Evolutionary conservation across 2,113 vertebrate genomes (phyloP), one percentile per base, ranked within the genome.

Genomic region (Hemiprocne comata): DNA sequence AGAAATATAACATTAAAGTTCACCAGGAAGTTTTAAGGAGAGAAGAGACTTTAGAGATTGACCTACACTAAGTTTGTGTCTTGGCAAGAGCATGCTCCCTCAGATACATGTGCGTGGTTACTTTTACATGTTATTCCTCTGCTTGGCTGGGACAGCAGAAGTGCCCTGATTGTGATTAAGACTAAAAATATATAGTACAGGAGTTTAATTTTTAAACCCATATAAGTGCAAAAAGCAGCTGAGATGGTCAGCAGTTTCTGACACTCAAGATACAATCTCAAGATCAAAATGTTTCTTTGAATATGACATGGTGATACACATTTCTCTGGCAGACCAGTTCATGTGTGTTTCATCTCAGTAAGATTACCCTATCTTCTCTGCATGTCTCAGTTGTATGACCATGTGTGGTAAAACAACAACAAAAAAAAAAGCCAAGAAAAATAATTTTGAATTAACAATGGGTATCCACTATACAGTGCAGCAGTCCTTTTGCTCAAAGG

Each of bases 391-490:
- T 13, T 85, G 9, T 36, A 29, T 48, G 21, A 8, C 3, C 13
- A 34, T 21, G 7, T 18, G 21, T 48, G 25, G 19, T 42, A 34
- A 55, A 42, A 42, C 40, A 9, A 40, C 2, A 36, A 51, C 8
- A 18, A 51, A 79, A 28, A 26, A 67, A 55, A 80, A 64, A 65
- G 12, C 7, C 21, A 51, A 79, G 33, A 26, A 67, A 55, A 80
- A 34, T 10, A 23, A n/a, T 53, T 75, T 51, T 81, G 21, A 53
- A 58, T 72, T 61, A 54, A 38, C 11, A 21, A 11, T 44, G 7
- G 5, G 0, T 24, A 20, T 44, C 36, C 13, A 34, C 31, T 71
- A 33, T 26, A 3, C 2, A 4, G 3, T 70, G 13, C 1, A 60
- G 36, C 21, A 40, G 9, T 60, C 9, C 3, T 31, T 58, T 65